Base-by-base conservation (phyloP, 2,797 vertebrate species). In the Clarias fuscus region DNA sequence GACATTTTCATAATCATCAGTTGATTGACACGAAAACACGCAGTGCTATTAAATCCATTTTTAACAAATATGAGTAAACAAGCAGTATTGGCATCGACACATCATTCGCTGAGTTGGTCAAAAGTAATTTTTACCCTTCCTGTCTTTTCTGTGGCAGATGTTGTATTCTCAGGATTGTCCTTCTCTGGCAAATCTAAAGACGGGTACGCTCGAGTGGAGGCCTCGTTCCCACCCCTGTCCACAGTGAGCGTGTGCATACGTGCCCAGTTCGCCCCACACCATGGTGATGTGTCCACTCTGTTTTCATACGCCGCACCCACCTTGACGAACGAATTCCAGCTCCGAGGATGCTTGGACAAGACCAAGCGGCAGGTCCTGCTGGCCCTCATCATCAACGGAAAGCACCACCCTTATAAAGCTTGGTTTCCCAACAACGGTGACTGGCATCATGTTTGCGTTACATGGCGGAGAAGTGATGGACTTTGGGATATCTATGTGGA, bases 401-500 rank as follows among this genome's bases (percentile, higher is more conserved):
- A 96, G 62, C 97, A 98, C 30, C 92, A 96, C 5, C 94, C 97
- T 0, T 98, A 98, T 87, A 95, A 95, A 88, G 93, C 96, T 0
- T 91, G 93, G 59, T 96, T 97, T 77, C 92, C 75, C 18, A 95
- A 95, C 0, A 96, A 97, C 0, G 89, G 95, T 0, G 90, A 84
- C 30, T 98, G 97, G 97, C 97, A 99, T 90, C 97, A 97, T 59
- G 89, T 98, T 86, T 98, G 97, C 0, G 94, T 97, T 48, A 95
- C 94, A 0, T 98, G 97, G 97, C 92, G 89, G 56, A 91, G 85
- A 88, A 91, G n/a, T 0, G 93, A 95, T 0, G 93, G 95, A 2
- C 92, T 90, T 18, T 97, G 97, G 97, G 92, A 92, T 4, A 93
- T 98, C 86, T 96, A 96, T 1, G 96, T 96, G 0, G 96, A 98